Base-by-base conservation (phyloP, 1,140 invertebrate genomes). In the Sitobion miscanthi region DNA sequence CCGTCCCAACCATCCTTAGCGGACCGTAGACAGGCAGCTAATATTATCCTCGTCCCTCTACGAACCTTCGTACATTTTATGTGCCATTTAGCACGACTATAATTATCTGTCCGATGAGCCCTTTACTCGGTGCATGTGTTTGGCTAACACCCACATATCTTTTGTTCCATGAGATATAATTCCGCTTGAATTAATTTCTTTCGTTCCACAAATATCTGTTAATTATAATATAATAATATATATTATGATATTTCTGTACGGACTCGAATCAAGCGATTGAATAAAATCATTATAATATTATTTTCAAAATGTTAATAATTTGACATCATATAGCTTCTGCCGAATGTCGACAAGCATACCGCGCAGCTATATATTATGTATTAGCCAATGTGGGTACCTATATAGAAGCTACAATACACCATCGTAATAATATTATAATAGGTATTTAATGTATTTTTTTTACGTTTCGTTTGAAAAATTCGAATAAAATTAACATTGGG, bases 11-110 rank as follows among this genome's bases (percentile, higher is more conserved):
- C n/a, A 77, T 77, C 62, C 62, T 77, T 77, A n/a, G 62, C 62
- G 17, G 62, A 77, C 62, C 62, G 62, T 77, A 77, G 62, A 77
- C 62, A 77, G 62, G n/a, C 62, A 77, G n/a, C 62, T 77, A 77
- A 77, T 77, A 77, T 77, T 77, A 77, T 77, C 62, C 62, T 77
- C 30, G 62, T 77, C 62, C n/a, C 62, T 77, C 14, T n/a, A 77
- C 62, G 1, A n/a, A 77, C 30, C 14, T 77, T 77, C 62, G 0
- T 77, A 17, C 30, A n/a, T 77, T 77, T 77, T n/a, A 77, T 77
- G 62, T 77, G 62, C 30, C 62, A 77, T 77, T 77, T 77, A 77
- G 17, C 62, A n/a, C 30, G 62, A 77, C 62, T 77, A 77, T 77
- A 77, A 77, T 77, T 77, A 77, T 77, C n/a, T 77, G 20, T 77